Evolutionary conservation across 1,140 invertebrate species (phyloP), one percentile per base, ranked within the genome.

Genomic region (Drosophila funebris): DNA sequence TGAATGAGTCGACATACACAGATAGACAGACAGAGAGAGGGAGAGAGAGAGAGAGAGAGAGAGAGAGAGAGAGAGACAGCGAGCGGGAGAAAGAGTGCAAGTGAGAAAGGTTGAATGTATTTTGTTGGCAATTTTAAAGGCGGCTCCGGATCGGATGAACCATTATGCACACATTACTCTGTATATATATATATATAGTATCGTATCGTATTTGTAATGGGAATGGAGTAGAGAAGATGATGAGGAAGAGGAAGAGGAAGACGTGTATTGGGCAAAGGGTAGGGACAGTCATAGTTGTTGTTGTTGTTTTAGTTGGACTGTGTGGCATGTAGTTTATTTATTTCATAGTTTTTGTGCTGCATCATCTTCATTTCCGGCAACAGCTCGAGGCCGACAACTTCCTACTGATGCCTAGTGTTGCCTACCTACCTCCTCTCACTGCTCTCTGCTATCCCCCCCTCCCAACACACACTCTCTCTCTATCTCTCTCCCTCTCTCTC

Each of bases 361-460:
- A 85, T 85, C 82, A 85, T 85, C 82, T 85, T 85, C 82, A 85
- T 85, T 85, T 85, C 82, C 82, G 82, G 82, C 75, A 60, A 72
- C 69, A 74, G 79, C 57, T 76, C 41, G 72, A 67, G 62, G 75
- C 56, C 76, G 60, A 64, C 67, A 78, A 81, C 76, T 81, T 76
- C 77, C 76, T 72, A 78, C 44, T 16, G 52, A 46, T 27, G 39
- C 61, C 57, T 43, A 50, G 31, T 44, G 63, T 14, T 5, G 18
- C 27, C n/a, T n/a, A 29, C 53, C 41, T 6, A 3, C 3, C 9
- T 29, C 9, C 9, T 2, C 13, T 7, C 20, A 6, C 22, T 16
- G 0, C 8, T 2, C n/a, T 5, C 11, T 13, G 6, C 4, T 2
- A 3, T n/a, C 14, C 13, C 9, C 4, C 3, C 0, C 16, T 11